phyloP scores from a whole-genome alignment of 2,113 vertebrate genomes.

The Scolopax mira region DNA sequence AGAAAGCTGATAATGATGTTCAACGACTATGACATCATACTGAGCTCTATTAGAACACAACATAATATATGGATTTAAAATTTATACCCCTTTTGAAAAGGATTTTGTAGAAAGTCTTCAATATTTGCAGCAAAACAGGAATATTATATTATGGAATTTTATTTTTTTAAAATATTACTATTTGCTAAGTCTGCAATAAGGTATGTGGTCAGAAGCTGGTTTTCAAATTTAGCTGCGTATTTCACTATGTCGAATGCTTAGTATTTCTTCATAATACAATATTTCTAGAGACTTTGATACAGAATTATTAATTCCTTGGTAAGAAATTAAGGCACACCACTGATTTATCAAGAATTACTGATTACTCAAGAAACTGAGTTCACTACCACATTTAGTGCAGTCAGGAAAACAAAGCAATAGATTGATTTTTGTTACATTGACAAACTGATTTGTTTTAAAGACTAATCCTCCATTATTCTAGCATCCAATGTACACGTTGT shows the following conservation, averaged over 20 bases:
- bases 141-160: not conserved
- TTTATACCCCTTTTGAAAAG: not conserved
- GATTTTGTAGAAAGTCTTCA: slow-evolving; percentile 33
- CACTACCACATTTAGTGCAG: not conserved
- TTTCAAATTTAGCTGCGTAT: not conserved
- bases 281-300: not conserved
- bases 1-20: not conserved
- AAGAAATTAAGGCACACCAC: not conserved
- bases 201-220: not conserved
- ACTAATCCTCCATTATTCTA: not conserved
- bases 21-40: slow-evolving; percentile 13
- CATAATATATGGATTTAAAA: not conserved
- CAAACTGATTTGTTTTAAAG: not conserved
- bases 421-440: not conserved
- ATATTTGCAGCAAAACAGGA: slow-evolving; percentile 60
- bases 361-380: too few relatives aligned
- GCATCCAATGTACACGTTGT: not conserved
- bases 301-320: not conserved
- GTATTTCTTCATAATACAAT: not conserved
- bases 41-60: not conserved
- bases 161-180: slow-evolving; percentile 42
- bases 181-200: slow-evolving; percentile 17
- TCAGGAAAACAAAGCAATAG: not conserved
- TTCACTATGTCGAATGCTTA: not conserved
- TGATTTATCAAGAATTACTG: not conserved